Evolutionary conservation across 2,888 invertebrate genomes (phyloP).

Genomic region (Sturmia bella): DNA sequence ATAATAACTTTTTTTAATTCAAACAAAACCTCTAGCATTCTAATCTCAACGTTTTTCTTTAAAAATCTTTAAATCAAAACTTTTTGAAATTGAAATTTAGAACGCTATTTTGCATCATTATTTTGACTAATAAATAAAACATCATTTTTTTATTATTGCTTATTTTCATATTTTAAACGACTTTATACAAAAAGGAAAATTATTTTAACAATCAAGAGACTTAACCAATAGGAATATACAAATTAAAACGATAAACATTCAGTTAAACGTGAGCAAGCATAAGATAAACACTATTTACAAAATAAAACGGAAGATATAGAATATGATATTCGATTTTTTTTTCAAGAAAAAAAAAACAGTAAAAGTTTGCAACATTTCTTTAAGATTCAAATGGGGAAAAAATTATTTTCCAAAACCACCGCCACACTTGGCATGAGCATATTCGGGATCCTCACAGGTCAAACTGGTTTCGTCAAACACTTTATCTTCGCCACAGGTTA

Average conservation of each 20-base stretch:
- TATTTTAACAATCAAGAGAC: constrained; percentile 50
- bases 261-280: constrained; percentile 22
- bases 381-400: constrained; percentile 7
- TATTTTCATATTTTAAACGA: constrained; percentile 44
- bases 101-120: constrained; percentile 2
- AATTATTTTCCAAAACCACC: constrained; percentile 77
- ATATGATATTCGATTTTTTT: constrained; percentile 37
- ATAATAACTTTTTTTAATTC: not conserved
- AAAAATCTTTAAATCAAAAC: not conserved
- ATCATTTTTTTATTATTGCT: constrained; percentile 67
- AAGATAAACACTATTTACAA: constrained; percentile 59
- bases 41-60: constrained; percentile 17
- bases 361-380: constrained; percentile 35
- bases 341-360: constrained; percentile 37
- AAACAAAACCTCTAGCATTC: constrained; percentile 11
- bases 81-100: not conserved
- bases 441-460: constrained; percentile 88
- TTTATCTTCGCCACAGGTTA: constrained; percentile 93
- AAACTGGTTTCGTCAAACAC: constrained; percentile 92
- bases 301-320: constrained; percentile 47
- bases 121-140: constrained; percentile 66
- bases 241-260: constrained; percentile 40
- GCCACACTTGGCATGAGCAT: constrained; percentile 78
- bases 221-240: constrained; percentile 63
- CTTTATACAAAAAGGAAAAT: constrained; percentile 57